Evolutionary conservation across 35 echinoderm and acorn worm genomes (phyloP), one percentile per base, ranked within the genome.

Genomic region (Apostichopus californicus): DNA sequence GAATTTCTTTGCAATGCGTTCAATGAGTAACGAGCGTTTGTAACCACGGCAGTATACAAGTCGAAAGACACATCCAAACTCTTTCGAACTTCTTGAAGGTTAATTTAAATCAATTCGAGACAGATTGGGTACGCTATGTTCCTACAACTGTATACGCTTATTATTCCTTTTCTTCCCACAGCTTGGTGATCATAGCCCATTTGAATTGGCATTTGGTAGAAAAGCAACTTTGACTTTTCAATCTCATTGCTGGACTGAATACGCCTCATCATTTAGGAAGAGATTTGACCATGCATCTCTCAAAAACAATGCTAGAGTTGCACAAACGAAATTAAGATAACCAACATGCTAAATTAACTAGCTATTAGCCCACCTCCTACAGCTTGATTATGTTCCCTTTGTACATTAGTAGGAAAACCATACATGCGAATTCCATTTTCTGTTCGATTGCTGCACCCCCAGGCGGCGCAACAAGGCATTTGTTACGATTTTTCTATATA

Each of bases 161-260:
- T 24, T 90, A 93, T 5, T 90, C 84, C 46, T 93, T 93, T 63
- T 77, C 86, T 55, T 93, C 86, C 52, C 85, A 0, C 55, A 91
- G 54, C 46, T 94, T 17, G 89, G 93, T 9, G 61, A 91, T 58
- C 24, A 58, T 73, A 28, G 17, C 53, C 91, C 91, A 24, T 92
- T 60, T 14, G 70, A 92, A 46, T 46, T 46, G 34, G 34, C 34
- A 46, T 46, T 46, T 46, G 34, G 34, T 46, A 46, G 34, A 46
- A 46, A 46, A 46, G 0, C 34, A 46, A 46, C 2, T 46, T 46
- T 83, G 60, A 21, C 78, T 20, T 78, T 52, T 83, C 53, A 71
- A n/a, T 21, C 79, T 24, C 91, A 92, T 64, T 92, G 78, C 12
- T 92, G 83, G 82, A n/a, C 13, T 56, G 78, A 83, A 83, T 92